Conservation (phyloP, 2,113 vertebrate genomes). For the Numida meleagris region DNA sequence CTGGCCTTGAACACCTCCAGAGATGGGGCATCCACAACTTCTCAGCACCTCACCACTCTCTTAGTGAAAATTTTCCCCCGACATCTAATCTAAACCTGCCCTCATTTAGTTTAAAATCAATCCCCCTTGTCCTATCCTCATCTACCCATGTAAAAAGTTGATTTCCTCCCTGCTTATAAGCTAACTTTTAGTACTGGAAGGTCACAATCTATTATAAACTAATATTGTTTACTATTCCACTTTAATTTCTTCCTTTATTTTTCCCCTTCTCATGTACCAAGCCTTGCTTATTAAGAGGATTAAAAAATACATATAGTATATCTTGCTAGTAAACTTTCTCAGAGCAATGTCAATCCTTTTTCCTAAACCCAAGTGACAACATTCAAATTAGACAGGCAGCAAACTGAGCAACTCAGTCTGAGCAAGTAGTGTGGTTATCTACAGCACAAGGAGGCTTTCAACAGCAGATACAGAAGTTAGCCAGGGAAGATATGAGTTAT, state of each 20-base stretch:
- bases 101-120: too few species aligned
- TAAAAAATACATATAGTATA: background rate
- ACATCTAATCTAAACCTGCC: too few species aligned
- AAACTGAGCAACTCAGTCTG: background rate
- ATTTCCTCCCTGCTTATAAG: too few species aligned
- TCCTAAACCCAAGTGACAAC: background rate
- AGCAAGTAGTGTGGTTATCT: background rate
- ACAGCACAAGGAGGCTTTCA: background rate
- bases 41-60: too few species aligned
- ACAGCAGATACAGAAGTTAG: background rate
- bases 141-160: too few species aligned
- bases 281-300: accelerated
- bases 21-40: too few species aligned
- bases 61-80: too few species aligned
- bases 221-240: background rate
- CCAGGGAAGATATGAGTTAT: background rate
- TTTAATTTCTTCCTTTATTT: background rate
- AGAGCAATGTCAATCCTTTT: background rate
- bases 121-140: too few species aligned
- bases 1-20: too few species aligned
- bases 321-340: background rate
- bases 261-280: background rate
- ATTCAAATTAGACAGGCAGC: background rate
- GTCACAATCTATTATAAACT: background rate
- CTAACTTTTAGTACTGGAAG: too few species aligned